Evolutionary conservation across 2,797 vertebrate species (phyloP).

Genomic region (Mionectes olivaceus): DNA sequence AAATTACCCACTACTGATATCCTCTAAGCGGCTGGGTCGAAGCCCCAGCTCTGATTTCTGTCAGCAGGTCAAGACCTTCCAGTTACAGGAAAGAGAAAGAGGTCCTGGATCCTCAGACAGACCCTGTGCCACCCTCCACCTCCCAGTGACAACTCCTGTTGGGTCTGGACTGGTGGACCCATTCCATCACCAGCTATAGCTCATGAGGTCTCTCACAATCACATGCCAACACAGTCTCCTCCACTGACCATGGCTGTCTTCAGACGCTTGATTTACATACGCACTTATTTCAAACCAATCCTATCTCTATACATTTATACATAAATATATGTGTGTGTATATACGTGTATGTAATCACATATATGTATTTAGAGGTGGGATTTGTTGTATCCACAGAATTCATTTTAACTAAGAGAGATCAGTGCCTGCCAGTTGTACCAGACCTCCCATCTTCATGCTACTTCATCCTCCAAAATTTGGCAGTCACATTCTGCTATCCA

Average conservation of each 20-base stretch:
- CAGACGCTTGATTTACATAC: neutral
- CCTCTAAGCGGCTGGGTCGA: neutral
- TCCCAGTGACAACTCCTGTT: neutral
- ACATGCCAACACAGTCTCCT: accelerated
- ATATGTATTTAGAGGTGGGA: neutral
- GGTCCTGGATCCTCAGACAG: neutral
- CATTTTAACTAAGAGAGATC: neutral
- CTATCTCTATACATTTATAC: neutral
- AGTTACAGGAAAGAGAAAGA: neutral
- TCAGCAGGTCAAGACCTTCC: neutral
- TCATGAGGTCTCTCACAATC: neutral
- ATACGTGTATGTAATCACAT: neutral
- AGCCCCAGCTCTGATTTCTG: neutral
- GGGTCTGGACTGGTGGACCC: neutral
- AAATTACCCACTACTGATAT: neutral
- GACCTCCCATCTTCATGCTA: neutral
- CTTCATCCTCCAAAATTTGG: neutral
- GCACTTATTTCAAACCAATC: neutral
- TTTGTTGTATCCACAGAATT: neutral
- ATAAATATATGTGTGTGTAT: neutral
- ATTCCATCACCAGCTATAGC: neutral
- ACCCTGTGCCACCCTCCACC: neutral
- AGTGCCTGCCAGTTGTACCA: neutral
- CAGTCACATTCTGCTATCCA: neutral
- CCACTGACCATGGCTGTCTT: neutral